These are phyloP conservation scores for Nemotelus nigrinus DNA, from an alignment of 2,888 invertebrate species.

Conservation along the genomic window DNA sequence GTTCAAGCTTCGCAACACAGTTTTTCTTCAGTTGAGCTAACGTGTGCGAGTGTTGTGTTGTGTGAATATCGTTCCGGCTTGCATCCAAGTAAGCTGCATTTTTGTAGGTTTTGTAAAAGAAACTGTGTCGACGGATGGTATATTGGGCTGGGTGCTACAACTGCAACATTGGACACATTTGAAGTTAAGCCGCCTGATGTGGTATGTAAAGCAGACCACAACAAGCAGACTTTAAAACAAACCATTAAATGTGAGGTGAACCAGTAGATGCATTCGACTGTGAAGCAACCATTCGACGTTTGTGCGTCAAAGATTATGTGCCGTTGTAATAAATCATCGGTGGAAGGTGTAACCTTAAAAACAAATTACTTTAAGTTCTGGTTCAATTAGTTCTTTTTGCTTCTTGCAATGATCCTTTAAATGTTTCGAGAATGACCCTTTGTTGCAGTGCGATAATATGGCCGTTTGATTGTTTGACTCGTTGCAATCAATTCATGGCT, in stretches of 20 bases:
- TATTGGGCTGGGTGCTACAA: no score
- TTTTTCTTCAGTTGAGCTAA: no score
- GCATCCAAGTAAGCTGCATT: no score
- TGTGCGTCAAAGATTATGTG: slow-evolving; percentile 48
- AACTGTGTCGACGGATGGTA: neutral
- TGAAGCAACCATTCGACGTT: slow-evolving; percentile 3
- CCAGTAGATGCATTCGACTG: slow-evolving; percentile 19
- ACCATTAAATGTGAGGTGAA: slow-evolving; percentile 29
- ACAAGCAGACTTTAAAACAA: slow-evolving; percentile 38
- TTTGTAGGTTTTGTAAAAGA: neutral
- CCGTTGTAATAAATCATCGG: slow-evolving; percentile 46
- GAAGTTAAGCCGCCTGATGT: neutral
- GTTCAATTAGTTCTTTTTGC: slow-evolving; percentile 45
- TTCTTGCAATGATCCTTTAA: slow-evolving; percentile 33
- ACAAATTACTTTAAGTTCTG: slow-evolving; percentile 46
- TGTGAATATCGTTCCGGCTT: no score
- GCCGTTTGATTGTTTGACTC: neutral
- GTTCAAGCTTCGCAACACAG: no score
- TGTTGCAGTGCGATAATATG: neutral
- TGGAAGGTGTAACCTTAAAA: slow-evolving; percentile 48
- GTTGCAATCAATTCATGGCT: neutral
- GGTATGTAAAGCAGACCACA: slow-evolving; percentile 31
- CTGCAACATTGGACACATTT: no score
- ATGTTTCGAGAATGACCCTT: neutral
- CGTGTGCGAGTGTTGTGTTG: no score